Base-by-base conservation (phyloP, 2,888 invertebrate genomes). In the Agonopterix heracliana region DNA sequence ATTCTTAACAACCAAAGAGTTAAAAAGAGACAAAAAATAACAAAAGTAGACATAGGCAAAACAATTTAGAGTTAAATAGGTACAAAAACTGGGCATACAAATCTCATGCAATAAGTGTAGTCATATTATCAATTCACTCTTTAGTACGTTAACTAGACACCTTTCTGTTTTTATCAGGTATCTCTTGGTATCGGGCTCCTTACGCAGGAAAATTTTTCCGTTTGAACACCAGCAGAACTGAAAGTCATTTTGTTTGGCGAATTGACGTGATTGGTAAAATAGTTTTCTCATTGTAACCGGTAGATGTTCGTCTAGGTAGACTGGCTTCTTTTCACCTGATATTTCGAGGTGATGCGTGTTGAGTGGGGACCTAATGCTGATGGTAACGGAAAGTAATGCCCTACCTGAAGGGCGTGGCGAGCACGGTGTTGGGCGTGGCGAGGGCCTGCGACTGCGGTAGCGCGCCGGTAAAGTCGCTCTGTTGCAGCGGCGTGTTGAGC, bases 371-470 rank as follows among this genome's bases (percentile, higher is more conserved):
- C n/a, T n/a, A n/a, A n/a, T n/a, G n/a, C n/a, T n/a, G n/a, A n/a
- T n/a, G n/a, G n/a, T n/a, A n/a, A n/a, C n/a, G n/a, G n/a, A n/a
- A n/a, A n/a, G n/a, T 17, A 17, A 17, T 26, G 26, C 26, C 26
- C 66, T 66, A 90, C 79, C 94, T 90, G 66, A 96, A 96, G 0
- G 97, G 97, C 9, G 97, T 96, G 4, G 96, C 92, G 7, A 98
- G 90, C 3, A 98, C 93, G 0, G 96, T 97, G 68, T 98, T 98
- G 0, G 98, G 98, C 0, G 98, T 98, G 8, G 95, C 92, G 0
- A 95, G 66, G 2, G 74, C 72, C 38, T 75, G 92, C 14, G 91
- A 84, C 62, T 93, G 93, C 1, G 98, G 97, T 56, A 95, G 83
- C 0, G 95, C 91, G 2, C 96, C 94, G 12, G 93, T 92, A 78